A percentile compares a stretch with the other conserved stretches of the same genome.
phyloP scores from a whole-genome alignment of 64 coral and sea anemone species.

The Exaiptasia diaphana region DNA sequence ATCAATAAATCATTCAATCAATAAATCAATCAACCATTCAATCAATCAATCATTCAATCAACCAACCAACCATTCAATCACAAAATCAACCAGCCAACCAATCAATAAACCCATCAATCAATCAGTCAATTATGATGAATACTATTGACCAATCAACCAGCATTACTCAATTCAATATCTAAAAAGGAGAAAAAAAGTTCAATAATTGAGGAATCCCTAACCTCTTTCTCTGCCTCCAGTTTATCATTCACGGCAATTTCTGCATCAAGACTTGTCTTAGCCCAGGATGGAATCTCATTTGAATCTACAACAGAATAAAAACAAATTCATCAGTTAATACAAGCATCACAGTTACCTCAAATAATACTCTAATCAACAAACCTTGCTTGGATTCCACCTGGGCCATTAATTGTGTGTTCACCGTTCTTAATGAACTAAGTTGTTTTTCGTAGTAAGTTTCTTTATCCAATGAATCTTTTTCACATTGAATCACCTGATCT shows the following conservation, averaged over 20 bases:
- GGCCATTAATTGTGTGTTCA: conserved; percentile 63
- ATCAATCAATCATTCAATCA: too few species aligned
- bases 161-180: too few species aligned
- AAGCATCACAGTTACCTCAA: background rate
- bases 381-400: background rate
- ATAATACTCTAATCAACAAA: too few species aligned
- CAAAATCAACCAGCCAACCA: too few species aligned
- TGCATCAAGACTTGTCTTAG: conserved; percentile 38
- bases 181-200: background rate
- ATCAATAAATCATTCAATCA: too few species aligned
- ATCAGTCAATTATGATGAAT: too few species aligned
- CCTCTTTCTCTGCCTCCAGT: conserved; percentile 34
- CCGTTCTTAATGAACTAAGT: conserved; percentile 60
- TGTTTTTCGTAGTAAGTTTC: conserved; percentile 46
- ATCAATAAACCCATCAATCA: too few species aligned
- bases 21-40: too few species aligned
- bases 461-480: conserved; percentile 57
- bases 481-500: conserved; percentile 64
- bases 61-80: too few species aligned
- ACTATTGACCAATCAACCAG: too few species aligned
- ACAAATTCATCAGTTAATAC: background rate
- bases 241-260: conserved; percentile 26
- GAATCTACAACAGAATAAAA: background rate
- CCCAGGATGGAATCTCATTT: conserved; percentile 40
- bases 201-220: background rate